These are phyloP conservation scores for Heterodera carotae DNA, from an alignment of 1,140 invertebrate species.

Conservation along the genomic window DNA sequence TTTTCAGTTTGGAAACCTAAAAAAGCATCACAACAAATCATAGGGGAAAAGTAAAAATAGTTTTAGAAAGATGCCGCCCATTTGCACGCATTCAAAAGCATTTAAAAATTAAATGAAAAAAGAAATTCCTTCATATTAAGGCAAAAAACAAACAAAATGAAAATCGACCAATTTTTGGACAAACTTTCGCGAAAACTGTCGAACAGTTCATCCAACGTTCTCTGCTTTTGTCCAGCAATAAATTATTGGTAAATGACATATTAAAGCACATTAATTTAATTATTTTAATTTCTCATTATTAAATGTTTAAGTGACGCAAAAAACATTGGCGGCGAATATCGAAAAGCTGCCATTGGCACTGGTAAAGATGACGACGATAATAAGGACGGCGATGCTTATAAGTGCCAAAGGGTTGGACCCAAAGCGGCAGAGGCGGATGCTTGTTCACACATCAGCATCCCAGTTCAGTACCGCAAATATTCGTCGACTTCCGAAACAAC, in stretches of 20 bases:
- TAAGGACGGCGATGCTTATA: background rate
- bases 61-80: too few species aligned
- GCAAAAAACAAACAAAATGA: too few species aligned
- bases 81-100: background rate
- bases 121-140: background rate
- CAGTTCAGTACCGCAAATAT: background rate
- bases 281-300: background rate
- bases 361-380: too few species aligned
- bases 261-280: background rate
- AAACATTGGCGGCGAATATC: too few species aligned
- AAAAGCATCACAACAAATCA: too few species aligned
- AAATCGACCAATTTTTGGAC: background rate
- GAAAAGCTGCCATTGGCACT: too few species aligned
- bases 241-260: background rate
- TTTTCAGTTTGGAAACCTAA: too few species aligned
- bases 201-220: background rate
- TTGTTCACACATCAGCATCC: background rate
- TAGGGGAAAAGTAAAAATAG: too few species aligned
- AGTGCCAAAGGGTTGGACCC: background rate
- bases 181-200: background rate
- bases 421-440: background rate
- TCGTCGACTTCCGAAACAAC: background rate
- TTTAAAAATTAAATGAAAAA: too few species aligned
- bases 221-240: background rate
- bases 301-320: too few species aligned